These are phyloP conservation scores for Malthinus seriepunctatus DNA, from an alignment of 2,888 invertebrate species.

Conservation along the genomic window DNA sequence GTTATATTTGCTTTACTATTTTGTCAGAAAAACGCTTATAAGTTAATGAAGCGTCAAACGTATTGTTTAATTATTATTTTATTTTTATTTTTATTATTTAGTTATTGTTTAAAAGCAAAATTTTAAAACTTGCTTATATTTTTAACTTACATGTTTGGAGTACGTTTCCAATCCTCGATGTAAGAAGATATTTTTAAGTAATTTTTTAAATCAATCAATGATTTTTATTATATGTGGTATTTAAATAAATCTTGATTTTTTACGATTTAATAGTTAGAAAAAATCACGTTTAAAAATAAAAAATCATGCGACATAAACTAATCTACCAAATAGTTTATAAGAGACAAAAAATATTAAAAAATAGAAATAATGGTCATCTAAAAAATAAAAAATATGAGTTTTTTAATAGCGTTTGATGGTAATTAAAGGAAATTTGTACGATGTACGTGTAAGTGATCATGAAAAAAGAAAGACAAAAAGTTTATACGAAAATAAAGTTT, in stretches of 20 bases:
- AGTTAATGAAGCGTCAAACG: not conserved
- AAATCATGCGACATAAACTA: conserved; percentile 22
- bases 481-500: conserved; percentile 29
- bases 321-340: conserved; percentile 15
- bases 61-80: conserved; percentile 1
- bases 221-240: conserved; percentile 22
- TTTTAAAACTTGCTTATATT: conserved; percentile 26
- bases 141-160: conserved; percentile 32
- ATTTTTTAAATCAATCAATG: conserved; percentile 23
- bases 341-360: not conserved
- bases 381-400: conserved; percentile 10
- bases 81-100: conserved; percentile 29
- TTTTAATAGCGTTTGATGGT: not conserved
- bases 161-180: conserved; percentile 7
- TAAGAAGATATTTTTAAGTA: conserved; percentile 11
- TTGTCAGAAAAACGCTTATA: not conserved
- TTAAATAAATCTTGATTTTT: conserved; percentile 31
- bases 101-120: conserved; percentile 32
- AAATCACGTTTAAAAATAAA: conserved; percentile 25
- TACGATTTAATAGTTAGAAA: conserved; percentile 24
- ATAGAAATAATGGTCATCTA: not conserved
- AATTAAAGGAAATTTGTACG: not conserved
- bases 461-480: conserved; percentile 21
- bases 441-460: not conserved
- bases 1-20: not conserved